phyloP scores from a whole-genome alignment of 2,797 vertebrate species.

The Micropoecilia bifurca region DNA sequence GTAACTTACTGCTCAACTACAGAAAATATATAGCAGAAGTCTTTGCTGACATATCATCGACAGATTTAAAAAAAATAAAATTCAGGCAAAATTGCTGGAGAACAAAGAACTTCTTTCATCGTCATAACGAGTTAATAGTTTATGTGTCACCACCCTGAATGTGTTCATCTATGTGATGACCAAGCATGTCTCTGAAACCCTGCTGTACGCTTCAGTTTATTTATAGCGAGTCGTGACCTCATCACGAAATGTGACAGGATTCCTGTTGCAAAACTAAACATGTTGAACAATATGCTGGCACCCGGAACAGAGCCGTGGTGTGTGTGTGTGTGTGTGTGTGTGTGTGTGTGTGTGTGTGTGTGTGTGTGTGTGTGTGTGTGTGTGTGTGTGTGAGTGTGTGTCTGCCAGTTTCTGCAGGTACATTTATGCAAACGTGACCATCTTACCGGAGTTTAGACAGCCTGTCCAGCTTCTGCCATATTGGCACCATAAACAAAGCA shows the following conservation, averaged over 20 bases:
- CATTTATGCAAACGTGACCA: slow-evolving; percentile 44
- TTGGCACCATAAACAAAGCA: slow-evolving; percentile 38
- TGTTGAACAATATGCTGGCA: slow-evolving; percentile 66
- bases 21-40: not conserved
- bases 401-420: slow-evolving; percentile 13
- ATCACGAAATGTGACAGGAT: slow-evolving; percentile 43
- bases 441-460: slow-evolving; percentile 28
- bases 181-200: slow-evolving; percentile 26
- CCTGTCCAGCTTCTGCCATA: slow-evolving; percentile 47
- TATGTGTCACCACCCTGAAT: slow-evolving; percentile 28
- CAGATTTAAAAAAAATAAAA: not conserved
- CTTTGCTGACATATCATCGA: not conserved
- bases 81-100: not conserved
- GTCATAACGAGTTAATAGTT: slow-evolving; percentile 37
- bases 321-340: slow-evolving; percentile 7
- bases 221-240: slow-evolving; percentile 52
- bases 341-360: slow-evolving; percentile 1
- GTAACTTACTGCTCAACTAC: too few species aligned
- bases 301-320: slow-evolving; percentile 23
- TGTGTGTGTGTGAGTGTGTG: slow-evolving; percentile 5
- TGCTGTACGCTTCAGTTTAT: slow-evolving; percentile 27
- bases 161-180: slow-evolving; percentile 51
- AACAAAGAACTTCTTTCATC: slow-evolving; percentile 11
- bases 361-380: slow-evolving; percentile 14
- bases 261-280: slow-evolving; percentile 65